phyloP scores from a whole-genome alignment of 2,113 vertebrate genomes.

The Sardina pilchardus region DNA sequence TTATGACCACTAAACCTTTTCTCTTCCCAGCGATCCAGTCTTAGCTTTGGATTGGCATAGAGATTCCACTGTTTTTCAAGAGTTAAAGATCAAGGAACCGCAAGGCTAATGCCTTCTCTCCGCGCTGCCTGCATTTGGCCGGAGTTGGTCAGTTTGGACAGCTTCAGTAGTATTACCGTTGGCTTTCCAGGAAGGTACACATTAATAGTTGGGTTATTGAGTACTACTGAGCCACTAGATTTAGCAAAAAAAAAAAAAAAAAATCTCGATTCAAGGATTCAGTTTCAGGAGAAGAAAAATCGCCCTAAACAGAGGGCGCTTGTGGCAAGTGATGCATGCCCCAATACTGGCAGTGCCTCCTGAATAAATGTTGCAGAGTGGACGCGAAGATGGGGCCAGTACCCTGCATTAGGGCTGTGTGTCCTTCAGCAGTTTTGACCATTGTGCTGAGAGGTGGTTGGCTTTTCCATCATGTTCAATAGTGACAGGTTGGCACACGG shows the following conservation, averaged over 20 bases:
- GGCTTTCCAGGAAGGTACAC: conserved; percentile 60
- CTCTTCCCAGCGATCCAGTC: conserved; percentile 61
- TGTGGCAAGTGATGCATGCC: background rate
- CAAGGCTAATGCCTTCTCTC: conserved; percentile 69
- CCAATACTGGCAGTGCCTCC: background rate
- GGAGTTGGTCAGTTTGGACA: conserved; percentile 59
- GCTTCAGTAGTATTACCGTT: conserved; percentile 59
- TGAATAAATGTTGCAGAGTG: conserved; percentile 6
- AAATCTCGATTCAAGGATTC: conserved; percentile 55
- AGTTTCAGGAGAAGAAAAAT: conserved; percentile 52
- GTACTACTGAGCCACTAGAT: conserved; percentile 51
- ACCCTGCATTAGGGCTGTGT: conserved; percentile 33
- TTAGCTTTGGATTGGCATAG: conserved; percentile 56
- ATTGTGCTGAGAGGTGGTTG: conserved; percentile 40
- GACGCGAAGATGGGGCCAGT: conserved; percentile 52
- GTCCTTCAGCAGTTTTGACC: conserved; percentile 39
- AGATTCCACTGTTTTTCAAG: conserved; percentile 53
- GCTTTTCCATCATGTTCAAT: conserved; percentile 37
- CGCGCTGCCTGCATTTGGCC: conserved; percentile 58
- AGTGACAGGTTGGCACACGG: conserved; percentile 60
- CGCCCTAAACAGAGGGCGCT: conserved; percentile 1
- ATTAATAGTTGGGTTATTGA: conserved; percentile 67
- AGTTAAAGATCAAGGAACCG: conserved; percentile 68
- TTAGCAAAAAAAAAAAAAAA: conserved; percentile 11
- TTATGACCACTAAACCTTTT: conserved; percentile 66